A percentile compares a stretch with the other conserved stretches of the same genome.
Evolutionary conservation across 2,113 vertebrate species (phyloP).

Genomic region (Callospermophilus lateralis): DNA sequence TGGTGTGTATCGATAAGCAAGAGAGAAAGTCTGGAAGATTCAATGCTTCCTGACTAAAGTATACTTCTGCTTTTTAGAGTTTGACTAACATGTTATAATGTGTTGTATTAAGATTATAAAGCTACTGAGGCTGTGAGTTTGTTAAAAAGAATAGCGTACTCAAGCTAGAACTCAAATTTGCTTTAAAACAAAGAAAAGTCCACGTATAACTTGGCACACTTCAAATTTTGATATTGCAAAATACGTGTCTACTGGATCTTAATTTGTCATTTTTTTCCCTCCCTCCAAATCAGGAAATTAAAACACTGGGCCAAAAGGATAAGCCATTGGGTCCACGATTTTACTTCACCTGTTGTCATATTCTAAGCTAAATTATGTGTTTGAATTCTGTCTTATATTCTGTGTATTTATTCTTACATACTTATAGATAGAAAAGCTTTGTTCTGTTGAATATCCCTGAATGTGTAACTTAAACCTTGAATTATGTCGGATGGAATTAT

Average conservation of each 20-base stretch:
- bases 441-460: slow-evolving; percentile 54
- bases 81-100: neutral
- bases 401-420: slow-evolving; percentile 38
- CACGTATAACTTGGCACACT: neutral
- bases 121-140: neutral
- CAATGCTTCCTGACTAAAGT: neutral
- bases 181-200: neutral
- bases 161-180: slow-evolving; percentile 4
- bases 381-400: slow-evolving; percentile 62
- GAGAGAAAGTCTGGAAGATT: neutral
- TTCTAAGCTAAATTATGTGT: slow-evolving; percentile 65
- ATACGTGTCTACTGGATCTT: neutral
- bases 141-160: neutral
- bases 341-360: neutral
- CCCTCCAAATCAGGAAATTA: slow-evolving; percentile 16
- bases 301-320: slow-evolving; percentile 46
- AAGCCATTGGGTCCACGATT: neutral
- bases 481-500: slow-evolving; percentile 76
- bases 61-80: neutral
- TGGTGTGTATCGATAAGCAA: neutral
- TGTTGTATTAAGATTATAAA: neutral
- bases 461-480: slow-evolving; percentile 75
- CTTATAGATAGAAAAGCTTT: slow-evolving; percentile 45
- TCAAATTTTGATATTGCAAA: slow-evolving; percentile 14
- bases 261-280: slow-evolving; percentile 23